phyloP scores from a whole-genome alignment of 2,888 invertebrate species.

The Drosophila imparisetae region DNA sequence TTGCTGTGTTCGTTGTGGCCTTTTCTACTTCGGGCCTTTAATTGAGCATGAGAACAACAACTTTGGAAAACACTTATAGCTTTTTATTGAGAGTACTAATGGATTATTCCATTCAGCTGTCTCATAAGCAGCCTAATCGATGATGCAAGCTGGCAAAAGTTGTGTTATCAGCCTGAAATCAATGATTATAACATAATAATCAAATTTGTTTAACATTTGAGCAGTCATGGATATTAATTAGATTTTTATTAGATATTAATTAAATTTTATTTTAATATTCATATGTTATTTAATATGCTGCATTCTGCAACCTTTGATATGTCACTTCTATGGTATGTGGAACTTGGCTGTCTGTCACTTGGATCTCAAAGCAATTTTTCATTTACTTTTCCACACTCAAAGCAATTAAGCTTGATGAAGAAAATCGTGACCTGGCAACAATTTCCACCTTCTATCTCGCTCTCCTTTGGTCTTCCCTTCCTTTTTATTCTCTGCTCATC shows the following conservation, averaged over 20 bases:
- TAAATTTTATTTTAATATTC: neutral
- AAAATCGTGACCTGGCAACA: slow-evolving; percentile 32
- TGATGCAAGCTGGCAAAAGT: neutral
- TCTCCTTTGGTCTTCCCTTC: neutral
- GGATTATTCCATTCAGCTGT: neutral
- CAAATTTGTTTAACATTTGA: neutral
- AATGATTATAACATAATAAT: neutral
- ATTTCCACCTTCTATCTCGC: neutral
- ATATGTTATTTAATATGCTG: neutral
- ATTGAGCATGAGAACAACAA: slow-evolving; percentile 33
- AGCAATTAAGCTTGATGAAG: slow-evolving; percentile 30
- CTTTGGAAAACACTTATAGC: slow-evolving; percentile 41
- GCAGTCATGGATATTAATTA: neutral
- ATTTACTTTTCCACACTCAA: slow-evolving; percentile 7
- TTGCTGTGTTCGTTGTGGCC: slow-evolving; percentile 6
- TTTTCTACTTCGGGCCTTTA: slow-evolving; percentile 13
- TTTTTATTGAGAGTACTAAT: slow-evolving; percentile 23
- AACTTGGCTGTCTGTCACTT: slow-evolving; percentile 10
- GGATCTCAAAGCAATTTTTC: slow-evolving; percentile 6
- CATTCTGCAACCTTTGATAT: slow-evolving; percentile 12
- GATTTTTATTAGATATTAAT: neutral
- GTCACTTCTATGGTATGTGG: neutral
- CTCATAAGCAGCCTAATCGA: neutral
- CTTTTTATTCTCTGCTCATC: neutral
- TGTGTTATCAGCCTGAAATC: neutral